Conservation (phyloP, 2,888 invertebrate genomes). For the Clanis bilineata region DNA sequence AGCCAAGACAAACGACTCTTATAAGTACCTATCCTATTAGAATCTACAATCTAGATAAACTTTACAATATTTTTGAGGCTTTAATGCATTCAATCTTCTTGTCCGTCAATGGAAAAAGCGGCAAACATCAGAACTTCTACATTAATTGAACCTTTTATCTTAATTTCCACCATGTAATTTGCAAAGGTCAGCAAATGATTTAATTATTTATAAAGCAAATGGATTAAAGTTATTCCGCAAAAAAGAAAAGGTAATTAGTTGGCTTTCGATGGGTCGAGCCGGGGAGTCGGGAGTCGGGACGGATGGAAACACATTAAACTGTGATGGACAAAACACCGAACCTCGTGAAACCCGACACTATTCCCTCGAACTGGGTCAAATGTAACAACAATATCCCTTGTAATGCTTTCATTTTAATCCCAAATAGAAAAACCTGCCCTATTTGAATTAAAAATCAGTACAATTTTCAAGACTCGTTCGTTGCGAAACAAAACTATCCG, state of each 20-base stretch:
- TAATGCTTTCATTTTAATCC: conserved; percentile 40
- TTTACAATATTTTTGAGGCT: no score
- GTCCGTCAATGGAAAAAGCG: neutral
- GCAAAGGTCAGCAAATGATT: neutral
- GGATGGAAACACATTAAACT: conserved; percentile 56
- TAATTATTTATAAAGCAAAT: conserved; percentile 9
- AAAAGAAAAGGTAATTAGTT: conserved; percentile 57
- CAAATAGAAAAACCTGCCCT: conserved; percentile 31
- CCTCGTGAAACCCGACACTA: conserved; percentile 33
- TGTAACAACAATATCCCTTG: conserved; percentile 41
- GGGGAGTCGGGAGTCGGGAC: conserved; percentile 38
- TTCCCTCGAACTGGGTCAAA: conserved; percentile 43
- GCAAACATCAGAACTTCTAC: neutral
- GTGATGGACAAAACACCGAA: conserved; percentile 50
- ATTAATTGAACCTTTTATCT: neutral
- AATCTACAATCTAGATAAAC: no score
- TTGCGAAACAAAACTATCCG: no score
- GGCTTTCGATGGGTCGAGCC: conserved; percentile 40
- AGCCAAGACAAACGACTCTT: no score
- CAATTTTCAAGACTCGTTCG: neutral
- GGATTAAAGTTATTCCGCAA: conserved; percentile 16
- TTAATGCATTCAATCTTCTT: no score
- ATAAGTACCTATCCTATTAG: no score
- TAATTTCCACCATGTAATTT: conserved; percentile 20
- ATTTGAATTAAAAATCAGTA: neutral